Conservation (phyloP, 2,888 invertebrate genomes). For the Leptodirus hochenwartii region DNA sequence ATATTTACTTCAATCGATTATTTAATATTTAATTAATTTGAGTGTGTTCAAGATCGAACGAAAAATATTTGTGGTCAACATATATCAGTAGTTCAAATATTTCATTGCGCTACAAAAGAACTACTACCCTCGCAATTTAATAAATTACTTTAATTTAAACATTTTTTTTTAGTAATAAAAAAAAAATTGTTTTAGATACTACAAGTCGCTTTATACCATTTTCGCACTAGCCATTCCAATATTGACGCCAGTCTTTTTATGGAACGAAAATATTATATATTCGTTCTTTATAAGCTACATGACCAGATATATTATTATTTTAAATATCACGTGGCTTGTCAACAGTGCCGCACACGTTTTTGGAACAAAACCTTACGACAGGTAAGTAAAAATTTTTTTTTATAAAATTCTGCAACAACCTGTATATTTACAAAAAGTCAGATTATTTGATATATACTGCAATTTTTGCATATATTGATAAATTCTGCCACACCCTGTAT, state of each 20-base stretch:
- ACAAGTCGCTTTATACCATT: slow-evolving; percentile 37
- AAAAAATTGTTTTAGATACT: slow-evolving; percentile 53
- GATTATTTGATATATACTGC: no score
- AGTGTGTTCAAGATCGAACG: no score
- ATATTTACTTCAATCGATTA: no score
- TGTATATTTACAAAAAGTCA: no score
- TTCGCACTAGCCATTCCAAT: slow-evolving; percentile 43
- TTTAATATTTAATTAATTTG: no score
- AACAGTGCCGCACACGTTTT: slow-evolving; percentile 68
- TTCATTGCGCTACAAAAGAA: no score
- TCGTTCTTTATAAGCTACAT: slow-evolving; percentile 43
- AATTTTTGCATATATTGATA: no score
- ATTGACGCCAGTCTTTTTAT: slow-evolving; percentile 43
- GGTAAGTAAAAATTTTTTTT: slow-evolving; percentile 27
- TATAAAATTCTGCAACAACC: slow-evolving; percentile 2
- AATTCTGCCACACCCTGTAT: no score
- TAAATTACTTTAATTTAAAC: slow-evolving; percentile 1
- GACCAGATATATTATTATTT: slow-evolving; percentile 37
- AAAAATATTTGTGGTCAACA: no score
- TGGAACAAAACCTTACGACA: slow-evolving; percentile 62
- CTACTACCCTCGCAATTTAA: no score
- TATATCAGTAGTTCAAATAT: no score
- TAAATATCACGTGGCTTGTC: slow-evolving; percentile 69
- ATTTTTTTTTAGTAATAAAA: no score
- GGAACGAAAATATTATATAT: slow-evolving; percentile 43